Base-by-base conservation (phyloP, 2,113 vertebrate species). In the Petrocephalus zakoni region DNA sequence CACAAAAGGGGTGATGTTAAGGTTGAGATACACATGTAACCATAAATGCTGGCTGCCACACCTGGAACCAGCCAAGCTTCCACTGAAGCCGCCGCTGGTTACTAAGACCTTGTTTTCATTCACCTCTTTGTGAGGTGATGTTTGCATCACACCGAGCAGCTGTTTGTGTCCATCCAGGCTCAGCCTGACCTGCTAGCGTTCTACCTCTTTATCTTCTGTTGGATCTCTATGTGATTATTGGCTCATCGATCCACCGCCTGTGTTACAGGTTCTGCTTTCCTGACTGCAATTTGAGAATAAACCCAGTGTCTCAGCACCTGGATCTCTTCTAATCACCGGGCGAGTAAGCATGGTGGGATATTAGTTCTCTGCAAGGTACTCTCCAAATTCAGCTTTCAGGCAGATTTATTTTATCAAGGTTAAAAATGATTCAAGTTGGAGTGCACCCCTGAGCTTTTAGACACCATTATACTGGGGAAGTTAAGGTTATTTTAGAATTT, bases 401-500 rank as follows among this genome's bases (percentile, higher is more conserved):
- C 72, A 19, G 34, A 42, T 78, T 78, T 17, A 42, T 78, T 78
- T 78, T 78, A 42, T 68, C 72, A 42, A 78, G 72, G 72, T 42
- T 78, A 42, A 78, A 78, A 78, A 78, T 2, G 72, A 29, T 78
- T 78, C n/a, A 78, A 42, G 34, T 19, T 37, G 29, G 5, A 19
- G 15, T 78, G 72, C 19, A 25, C 61, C 42, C 46, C 47, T 46
- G 29, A 75, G 72, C 29, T 37, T 78, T 78, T 42, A 78, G 72
- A 78, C 72, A 78, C 11, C 15, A 78, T 78, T 34, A 78, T 42
- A 4, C 34, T 42, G 34, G 34, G 72, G 15, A 78, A 78, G 34
- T 78, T 78, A 78, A 42, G 72, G 72, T 78, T 78, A 78, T 78
- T 34, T 78, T 42, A 78, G 72, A 78, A 78, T 37, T 78, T 78